A percentile compares a stretch with the other conserved stretches of the same genome.
Evolutionary conservation across 2,797 vertebrate genomes (phyloP).

Genomic region (Anguilla anguilla): DNA sequence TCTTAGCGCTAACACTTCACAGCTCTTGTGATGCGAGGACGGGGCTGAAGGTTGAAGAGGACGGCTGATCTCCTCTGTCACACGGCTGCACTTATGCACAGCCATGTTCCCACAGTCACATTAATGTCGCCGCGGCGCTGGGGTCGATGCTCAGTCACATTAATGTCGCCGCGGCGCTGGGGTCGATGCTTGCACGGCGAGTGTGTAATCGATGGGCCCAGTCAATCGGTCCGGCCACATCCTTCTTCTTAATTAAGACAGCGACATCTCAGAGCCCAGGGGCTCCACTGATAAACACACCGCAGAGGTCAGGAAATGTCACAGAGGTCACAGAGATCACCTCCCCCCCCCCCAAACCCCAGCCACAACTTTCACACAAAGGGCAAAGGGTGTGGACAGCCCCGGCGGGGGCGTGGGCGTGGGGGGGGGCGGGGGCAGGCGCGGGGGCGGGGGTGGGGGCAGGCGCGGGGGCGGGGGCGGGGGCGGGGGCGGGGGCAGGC

Average conservation of each 20-base stretch:
- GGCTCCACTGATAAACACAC: slow-evolving; percentile 82
- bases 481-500: slow-evolving; percentile 65
- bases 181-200: slow-evolving; percentile 86
- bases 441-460: slow-evolving; percentile 54
- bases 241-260: slow-evolving; percentile 91
- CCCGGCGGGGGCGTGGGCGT: no score
- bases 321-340: slow-evolving; percentile 79
- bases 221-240: slow-evolving; percentile 86
- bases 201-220: slow-evolving; percentile 87
- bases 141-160: slow-evolving; percentile 93
- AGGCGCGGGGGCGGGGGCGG: slow-evolving; percentile 63
- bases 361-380: neutral
- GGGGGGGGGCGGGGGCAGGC: no score
- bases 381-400: neutral
- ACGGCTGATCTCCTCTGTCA: slow-evolving; percentile 76
- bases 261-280: slow-evolving; percentile 83
- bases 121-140: slow-evolving; percentile 85
- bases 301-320: slow-evolving; percentile 80
- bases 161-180: slow-evolving; percentile 84
- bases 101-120: slow-evolving; percentile 87
- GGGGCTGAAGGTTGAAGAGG: slow-evolving; percentile 80
- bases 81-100: slow-evolving; percentile 81
- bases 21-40: slow-evolving; percentile 47
- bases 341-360: slow-evolving; percentile 52
- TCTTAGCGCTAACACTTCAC: no score